phyloP scores from a whole-genome alignment of 2,888 invertebrate genomes.

The Belgica antarctica region DNA sequence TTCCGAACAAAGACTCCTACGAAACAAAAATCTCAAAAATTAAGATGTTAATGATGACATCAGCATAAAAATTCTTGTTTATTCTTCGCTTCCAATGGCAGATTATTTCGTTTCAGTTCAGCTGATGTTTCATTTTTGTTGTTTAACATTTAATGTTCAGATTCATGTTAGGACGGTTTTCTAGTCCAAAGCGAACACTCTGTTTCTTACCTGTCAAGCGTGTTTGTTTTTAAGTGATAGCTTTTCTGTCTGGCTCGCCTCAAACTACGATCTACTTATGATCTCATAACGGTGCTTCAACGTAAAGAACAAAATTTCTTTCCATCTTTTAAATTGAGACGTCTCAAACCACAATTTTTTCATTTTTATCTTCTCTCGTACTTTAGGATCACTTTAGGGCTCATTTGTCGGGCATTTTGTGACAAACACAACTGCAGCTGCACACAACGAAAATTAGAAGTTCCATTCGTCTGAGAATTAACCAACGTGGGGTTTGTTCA shows the following conservation, averaged over 20 bases:
- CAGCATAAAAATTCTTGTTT: constrained; percentile 27
- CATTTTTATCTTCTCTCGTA: no score
- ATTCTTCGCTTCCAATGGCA: neutral
- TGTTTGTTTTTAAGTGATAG: neutral
- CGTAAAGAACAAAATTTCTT: neutral
- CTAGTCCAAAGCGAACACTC: neutral
- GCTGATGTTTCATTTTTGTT: neutral
- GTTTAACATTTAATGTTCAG: no score
- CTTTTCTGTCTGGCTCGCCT: no score
- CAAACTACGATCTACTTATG: constrained; percentile 4
- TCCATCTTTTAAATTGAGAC: neutral
- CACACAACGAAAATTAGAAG: no score
- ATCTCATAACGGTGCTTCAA: neutral
- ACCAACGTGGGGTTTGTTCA: no score
- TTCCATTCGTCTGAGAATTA: no score
- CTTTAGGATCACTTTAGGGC: no score
- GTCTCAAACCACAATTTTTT: neutral
- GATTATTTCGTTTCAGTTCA: constrained; percentile 4
- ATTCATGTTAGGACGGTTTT: neutral
- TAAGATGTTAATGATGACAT: constrained; percentile 43
- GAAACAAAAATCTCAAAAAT: constrained; percentile 8
- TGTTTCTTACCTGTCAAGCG: neutral
- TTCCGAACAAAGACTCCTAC: neutral
- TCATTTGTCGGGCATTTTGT: no score
- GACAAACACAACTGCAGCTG: no score